Evolutionary conservation across 2,888 invertebrate species (phyloP), one percentile per base, ranked within the genome.

Genomic region (Entomobrya multifasciata): DNA sequence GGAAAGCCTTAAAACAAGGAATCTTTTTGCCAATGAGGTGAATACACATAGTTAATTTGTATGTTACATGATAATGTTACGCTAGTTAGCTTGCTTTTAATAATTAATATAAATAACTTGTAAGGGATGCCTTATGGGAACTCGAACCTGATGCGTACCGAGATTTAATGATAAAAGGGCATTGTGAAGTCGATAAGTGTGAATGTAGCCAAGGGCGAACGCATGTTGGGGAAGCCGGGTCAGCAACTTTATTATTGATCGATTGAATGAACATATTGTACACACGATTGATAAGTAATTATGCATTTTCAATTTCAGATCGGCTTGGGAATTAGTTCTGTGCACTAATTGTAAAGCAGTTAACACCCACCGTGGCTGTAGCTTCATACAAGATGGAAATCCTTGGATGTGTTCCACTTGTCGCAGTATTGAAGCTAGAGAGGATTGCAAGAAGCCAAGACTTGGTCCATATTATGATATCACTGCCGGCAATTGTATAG

Each of bases 121-220:
- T 90, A 92, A 96, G 96, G 91, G 97, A 97, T 92, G 97, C 97
- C 0, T 95, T 96, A 0, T 97, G 97, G 97, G 97, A 97, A 92
- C 91, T 94, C n/a, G 95, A 94, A 88, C 95, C 96, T 1, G 94
- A 96, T 91, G 96, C 97, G 0, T 97, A 94, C 92, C 93, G 94
- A 0, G 96, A 96, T 85, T 94, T 96, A 47, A 20, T 20, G n/a
- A 93, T 95, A 22, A 94, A 95, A 86, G 92, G 96, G 0, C 94
- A 95, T 1, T 97, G 97, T 92, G 94, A 94, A 67, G 94, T 95
- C 0, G 47, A 88, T 0, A 89, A 88, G 0, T 97, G 97, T 92
- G 55, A 91, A 0, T 96, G 95, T 92, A 94, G 94, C 0, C 91
- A 93, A 78, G 95, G 95, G 10, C 93, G 94, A 49, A 92, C 92